Conservation (phyloP, 2,797 vertebrate genomes). For the Acrocephalus scirpaceus region DNA sequence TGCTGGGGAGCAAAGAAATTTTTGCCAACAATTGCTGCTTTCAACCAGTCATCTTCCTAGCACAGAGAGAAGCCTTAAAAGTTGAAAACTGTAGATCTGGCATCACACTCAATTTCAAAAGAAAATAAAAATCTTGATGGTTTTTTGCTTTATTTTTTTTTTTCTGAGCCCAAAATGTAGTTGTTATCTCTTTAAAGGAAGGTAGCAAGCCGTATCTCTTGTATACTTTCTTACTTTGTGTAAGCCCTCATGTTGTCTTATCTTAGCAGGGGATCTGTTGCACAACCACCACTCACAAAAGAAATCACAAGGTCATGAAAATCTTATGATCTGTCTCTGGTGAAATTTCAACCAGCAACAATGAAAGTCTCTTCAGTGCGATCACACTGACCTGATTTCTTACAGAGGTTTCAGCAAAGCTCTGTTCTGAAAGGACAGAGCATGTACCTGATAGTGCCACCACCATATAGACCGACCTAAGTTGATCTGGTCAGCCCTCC, state of each 20-base stretch:
- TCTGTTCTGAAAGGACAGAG: background rate
- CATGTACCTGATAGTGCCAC: background rate
- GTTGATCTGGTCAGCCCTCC: background rate
- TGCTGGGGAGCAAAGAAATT: background rate
- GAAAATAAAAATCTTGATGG: background rate
- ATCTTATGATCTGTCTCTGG: background rate
- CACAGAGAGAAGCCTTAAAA: background rate
- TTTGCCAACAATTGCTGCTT: background rate
- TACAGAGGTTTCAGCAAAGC: background rate
- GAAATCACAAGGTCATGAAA: slow-evolving; percentile 32
- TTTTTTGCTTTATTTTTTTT: background rate
- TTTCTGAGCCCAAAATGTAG: background rate
- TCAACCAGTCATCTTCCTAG: background rate
- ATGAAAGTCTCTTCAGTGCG: background rate
- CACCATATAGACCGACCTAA: background rate
- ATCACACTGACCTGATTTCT: slow-evolving; percentile 12
- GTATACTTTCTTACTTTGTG: background rate
- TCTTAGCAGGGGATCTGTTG: slow-evolving; percentile 19
- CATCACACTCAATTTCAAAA: background rate
- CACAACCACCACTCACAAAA: slow-evolving; percentile 37
- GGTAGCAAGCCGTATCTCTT: background rate
- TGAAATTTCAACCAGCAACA: slow-evolving; percentile 31
- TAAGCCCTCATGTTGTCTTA: slow-evolving; percentile 7
- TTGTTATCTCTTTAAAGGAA: slow-evolving; percentile 3
- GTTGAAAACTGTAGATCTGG: background rate